Conservation (phyloP, 2,888 invertebrate species). For the Parnassius smintheus region DNA sequence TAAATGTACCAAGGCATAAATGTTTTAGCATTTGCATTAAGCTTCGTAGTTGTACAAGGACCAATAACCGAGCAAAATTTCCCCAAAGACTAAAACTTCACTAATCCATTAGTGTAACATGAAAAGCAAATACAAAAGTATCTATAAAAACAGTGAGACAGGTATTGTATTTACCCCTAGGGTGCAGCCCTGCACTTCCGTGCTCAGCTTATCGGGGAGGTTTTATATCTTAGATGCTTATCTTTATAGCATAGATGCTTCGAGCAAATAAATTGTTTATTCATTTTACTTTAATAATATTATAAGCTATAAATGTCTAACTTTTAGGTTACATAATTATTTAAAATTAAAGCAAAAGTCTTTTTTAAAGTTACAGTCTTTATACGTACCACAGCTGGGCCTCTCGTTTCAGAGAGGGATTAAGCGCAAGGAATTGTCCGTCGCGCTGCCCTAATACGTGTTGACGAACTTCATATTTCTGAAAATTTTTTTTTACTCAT, state of each 20-base stretch:
- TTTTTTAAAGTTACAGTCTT: no score
- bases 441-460: no score
- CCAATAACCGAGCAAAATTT: conserved; percentile 35
- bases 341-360: no score
- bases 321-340: no score
- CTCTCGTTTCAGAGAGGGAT: no score
- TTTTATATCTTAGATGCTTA: conserved; percentile 20
- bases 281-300: no score
- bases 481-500: no score
- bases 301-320: no score
- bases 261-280: neutral
- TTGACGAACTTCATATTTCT: no score
- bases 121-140: conserved; percentile 69
- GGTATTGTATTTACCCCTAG: conserved; percentile 49
- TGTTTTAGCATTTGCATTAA: neutral
- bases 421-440: no score
- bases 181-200: conserved; percentile 46
- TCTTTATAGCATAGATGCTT: conserved; percentile 20
- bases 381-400: no score
- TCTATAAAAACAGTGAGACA: conserved; percentile 64
- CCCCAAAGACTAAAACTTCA: conserved; percentile 52
- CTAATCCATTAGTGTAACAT: conserved; percentile 75
- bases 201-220: conserved; percentile 22
- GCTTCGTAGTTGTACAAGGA: conserved; percentile 13
- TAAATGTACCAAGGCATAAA: neutral